These are phyloP conservation scores for Pseudolaguvia tuberculata DNA, from an alignment of 2,113 vertebrate genomes.

Conservation along the genomic window DNA sequence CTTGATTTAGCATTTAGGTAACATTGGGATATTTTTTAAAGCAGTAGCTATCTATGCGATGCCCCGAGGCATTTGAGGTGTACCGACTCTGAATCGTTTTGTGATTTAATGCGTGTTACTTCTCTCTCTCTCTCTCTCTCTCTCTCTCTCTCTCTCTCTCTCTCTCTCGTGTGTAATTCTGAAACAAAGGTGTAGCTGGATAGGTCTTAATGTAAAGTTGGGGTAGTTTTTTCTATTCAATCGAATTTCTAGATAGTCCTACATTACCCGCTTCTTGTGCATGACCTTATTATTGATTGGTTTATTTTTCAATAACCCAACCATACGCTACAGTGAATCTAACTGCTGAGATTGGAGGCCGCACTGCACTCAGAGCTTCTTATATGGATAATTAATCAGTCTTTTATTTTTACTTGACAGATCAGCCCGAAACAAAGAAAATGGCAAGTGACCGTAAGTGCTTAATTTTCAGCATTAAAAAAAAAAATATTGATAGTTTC, in stretches of 20 bases:
- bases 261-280: neutral
- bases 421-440: slow-evolving; percentile 99
- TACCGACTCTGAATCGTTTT: too few relatives aligned
- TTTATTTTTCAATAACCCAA: too few relatives aligned
- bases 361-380: neutral
- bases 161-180: neutral
- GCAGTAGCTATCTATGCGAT: too few relatives aligned
- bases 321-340: neutral
- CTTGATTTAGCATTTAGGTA: too few relatives aligned
- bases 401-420: slow-evolving; percentile 62
- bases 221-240: neutral
- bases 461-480: slow-evolving; percentile 12
- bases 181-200: neutral
- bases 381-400: neutral
- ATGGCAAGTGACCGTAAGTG: slow-evolving; percentile 95
- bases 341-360: neutral
- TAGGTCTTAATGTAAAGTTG: neutral
- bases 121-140: too few relatives aligned
- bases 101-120: too few relatives aligned
- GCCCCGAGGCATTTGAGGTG: too few relatives aligned
- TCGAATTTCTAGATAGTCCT: neutral
- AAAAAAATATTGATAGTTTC: neutral
- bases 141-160: too few relatives aligned
- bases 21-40: too few relatives aligned
- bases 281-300: neutral